These are phyloP conservation scores for Capreolus pygargus DNA, from an alignment of 2,113 vertebrate genomes.

Conservation along the genomic window DNA sequence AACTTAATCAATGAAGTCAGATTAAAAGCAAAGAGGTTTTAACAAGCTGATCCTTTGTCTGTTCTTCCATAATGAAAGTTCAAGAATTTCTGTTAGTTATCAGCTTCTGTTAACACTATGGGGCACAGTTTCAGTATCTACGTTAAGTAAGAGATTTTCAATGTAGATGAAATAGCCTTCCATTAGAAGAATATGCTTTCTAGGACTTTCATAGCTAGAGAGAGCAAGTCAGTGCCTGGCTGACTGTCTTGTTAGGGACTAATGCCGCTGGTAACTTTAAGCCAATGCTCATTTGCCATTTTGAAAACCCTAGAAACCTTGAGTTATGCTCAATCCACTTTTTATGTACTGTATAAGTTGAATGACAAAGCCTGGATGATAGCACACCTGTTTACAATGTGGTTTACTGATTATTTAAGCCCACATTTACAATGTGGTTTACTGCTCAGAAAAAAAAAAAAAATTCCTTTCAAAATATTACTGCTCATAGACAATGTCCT, in stretches of 20 bases:
- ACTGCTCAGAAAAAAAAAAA: background rate
- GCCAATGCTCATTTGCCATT: background rate
- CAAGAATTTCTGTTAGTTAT: background rate
- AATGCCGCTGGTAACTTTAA: background rate
- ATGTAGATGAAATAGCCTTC: background rate
- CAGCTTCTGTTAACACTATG: background rate
- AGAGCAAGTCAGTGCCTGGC: background rate
- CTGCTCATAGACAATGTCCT: background rate
- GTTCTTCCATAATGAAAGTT: background rate
- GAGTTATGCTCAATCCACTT: background rate
- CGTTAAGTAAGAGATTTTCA: background rate
- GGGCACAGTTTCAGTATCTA: background rate
- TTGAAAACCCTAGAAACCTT: background rate
- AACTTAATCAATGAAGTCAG: background rate
- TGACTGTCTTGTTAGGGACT: background rate
- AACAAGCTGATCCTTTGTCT: background rate
- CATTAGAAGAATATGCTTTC: background rate
- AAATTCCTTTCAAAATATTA: background rate
- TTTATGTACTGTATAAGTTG: background rate
- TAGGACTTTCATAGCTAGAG: background rate
- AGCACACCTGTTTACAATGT: background rate
- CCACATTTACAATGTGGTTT: background rate
- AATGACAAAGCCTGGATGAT: background rate
- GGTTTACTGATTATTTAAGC: background rate
- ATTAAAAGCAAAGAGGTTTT: background rate